These are phyloP conservation scores for Crenichthys baileyi DNA, from an alignment of 2,797 vertebrate genomes.

Conservation along the genomic window DNA sequence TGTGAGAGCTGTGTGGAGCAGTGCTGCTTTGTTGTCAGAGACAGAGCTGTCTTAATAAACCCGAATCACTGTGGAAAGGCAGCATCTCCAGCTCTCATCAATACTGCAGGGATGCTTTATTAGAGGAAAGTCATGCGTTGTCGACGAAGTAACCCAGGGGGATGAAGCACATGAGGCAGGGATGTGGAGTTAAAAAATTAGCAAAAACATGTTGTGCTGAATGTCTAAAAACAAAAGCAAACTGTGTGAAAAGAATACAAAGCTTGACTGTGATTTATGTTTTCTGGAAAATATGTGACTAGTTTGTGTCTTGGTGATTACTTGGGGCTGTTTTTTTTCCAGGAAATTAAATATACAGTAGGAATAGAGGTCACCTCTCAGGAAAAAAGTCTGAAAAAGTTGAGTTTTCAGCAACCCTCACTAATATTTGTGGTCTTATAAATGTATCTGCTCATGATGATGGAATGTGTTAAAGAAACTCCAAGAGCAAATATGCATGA, in stretches of 20 bases:
- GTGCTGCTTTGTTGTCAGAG: conserved; percentile 44
- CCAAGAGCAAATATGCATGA: no score
- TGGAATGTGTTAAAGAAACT: background rate
- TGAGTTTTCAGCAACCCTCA: background rate
- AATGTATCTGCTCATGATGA: background rate
- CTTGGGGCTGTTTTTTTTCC: background rate
- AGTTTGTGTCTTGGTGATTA: conserved; percentile 18
- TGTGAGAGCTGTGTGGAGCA: conserved; percentile 26
- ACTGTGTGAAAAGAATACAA: conserved; percentile 6
- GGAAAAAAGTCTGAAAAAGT: background rate
- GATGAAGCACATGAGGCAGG: conserved; percentile 12
- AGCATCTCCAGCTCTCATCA: conserved; percentile 32
- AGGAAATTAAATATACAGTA: background rate
- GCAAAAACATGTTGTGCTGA: background rate
- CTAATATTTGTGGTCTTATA: background rate
- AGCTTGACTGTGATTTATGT: conserved; percentile 4
- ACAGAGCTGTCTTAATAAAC: conserved; percentile 45
- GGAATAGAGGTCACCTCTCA: background rate
- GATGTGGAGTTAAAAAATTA: conserved; percentile 2
- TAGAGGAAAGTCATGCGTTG: conserved; percentile 18
- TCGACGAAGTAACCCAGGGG: conserved; percentile 9
- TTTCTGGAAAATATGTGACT: conserved; percentile 11
- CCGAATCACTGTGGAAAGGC: conserved; percentile 16
- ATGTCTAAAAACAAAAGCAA: conserved; percentile 7
- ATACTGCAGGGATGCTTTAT: conserved; percentile 23